Evolutionary conservation across 2,113 vertebrate genomes (phyloP).

Genomic region (Mormyrus iriodes): DNA sequence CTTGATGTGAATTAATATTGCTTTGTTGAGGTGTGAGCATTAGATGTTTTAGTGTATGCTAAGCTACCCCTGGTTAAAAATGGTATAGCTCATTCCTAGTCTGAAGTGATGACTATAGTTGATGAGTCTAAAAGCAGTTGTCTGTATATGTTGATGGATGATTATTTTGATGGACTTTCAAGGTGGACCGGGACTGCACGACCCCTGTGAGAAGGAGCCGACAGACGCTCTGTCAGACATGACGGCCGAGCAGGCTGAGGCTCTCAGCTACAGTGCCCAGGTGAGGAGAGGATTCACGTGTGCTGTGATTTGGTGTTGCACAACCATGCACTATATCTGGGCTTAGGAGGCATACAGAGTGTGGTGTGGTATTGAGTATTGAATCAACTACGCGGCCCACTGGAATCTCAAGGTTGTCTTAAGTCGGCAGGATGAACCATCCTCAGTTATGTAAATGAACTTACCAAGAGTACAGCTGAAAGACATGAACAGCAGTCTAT

Average conservation of each 20-base stretch:
- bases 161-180: constrained; percentile 15
- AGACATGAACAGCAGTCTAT: not conserved
- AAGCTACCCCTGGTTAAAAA: not conserved
- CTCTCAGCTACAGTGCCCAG: constrained; percentile 89
- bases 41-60: not conserved
- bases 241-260: constrained; percentile 86
- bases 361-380: not conserved
- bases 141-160: constrained; percentile 10
- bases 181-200: constrained; percentile 93
- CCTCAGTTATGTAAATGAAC: not conserved
- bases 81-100: not conserved
- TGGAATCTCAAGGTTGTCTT: not conserved
- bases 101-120: not conserved
- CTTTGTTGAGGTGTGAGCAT: not conserved
- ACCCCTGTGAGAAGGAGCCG: constrained; percentile 92
- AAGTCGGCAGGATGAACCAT: not conserved
- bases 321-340: not conserved
- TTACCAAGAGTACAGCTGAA: not conserved
- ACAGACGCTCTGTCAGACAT: constrained; percentile 82
- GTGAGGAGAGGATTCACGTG: constrained; percentile 50
- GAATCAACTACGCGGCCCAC: not conserved
- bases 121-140: not conserved
- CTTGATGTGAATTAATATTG: not conserved
- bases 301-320: not conserved
- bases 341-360: not conserved